These are phyloP conservation scores for Antechinus stuartii DNA, from an alignment of 2,113 vertebrate genomes.

Conservation along the genomic window DNA sequence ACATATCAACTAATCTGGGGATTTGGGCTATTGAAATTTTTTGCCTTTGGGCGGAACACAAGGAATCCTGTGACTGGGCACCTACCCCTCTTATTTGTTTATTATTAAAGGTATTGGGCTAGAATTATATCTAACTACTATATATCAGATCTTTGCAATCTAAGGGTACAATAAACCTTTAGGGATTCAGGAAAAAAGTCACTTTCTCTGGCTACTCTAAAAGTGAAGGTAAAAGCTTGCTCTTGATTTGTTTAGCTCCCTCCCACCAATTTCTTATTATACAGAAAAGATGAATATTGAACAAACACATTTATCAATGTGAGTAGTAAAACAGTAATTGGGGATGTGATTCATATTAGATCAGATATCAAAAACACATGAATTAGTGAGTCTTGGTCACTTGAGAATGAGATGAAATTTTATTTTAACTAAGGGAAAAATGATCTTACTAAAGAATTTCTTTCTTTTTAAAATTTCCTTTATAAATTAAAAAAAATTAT, in stretches of 20 bases:
- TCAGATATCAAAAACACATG: neutral
- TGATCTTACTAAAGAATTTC: neutral
- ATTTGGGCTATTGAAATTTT: neutral
- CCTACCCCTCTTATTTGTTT: neutral
- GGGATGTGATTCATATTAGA: neutral
- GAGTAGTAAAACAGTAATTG: neutral
- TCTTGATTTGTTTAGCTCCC: neutral
- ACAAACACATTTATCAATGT: neutral
- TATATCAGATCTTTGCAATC: neutral
- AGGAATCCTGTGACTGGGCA: neutral
- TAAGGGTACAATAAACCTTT: neutral
- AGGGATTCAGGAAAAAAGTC: neutral
- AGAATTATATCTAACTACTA: neutral
- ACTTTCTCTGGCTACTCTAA: neutral
- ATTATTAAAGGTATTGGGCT: neutral
- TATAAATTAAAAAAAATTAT: no score
- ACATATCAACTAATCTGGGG: neutral
- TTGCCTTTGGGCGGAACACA: neutral
- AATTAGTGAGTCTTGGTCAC: neutral
- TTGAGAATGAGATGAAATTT: neutral
- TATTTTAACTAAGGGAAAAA: neutral
- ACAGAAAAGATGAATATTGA: neutral
- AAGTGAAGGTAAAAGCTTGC: neutral
- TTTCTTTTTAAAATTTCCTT: neutral
- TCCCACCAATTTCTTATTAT: neutral